These are phyloP conservation scores for Tuberolachnus salignus DNA, from an alignment of 2,888 invertebrate species.

Conservation along the genomic window DNA sequence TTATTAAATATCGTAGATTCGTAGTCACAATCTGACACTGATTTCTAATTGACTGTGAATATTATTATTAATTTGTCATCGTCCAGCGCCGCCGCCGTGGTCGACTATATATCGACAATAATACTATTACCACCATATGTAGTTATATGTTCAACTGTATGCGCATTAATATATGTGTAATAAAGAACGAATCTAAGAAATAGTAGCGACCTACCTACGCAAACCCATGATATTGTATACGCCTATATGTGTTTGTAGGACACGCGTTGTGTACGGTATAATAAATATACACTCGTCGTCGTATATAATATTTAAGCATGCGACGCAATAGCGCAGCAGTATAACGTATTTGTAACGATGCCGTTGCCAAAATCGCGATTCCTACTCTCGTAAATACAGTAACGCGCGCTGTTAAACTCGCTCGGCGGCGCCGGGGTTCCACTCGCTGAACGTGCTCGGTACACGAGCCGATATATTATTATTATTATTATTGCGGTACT, in stretches of 20 bases:
- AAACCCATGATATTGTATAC: background rate
- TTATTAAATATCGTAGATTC: too few relatives aligned
- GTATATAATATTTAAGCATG: background rate
- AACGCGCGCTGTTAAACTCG: slow-evolving; percentile 4
- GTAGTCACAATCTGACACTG: slow-evolving; percentile 9
- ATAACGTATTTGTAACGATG: background rate
- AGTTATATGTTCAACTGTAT: too few relatives aligned
- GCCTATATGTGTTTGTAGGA: background rate
- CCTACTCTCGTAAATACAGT: background rate
- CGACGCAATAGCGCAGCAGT: background rate
- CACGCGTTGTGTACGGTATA: background rate
- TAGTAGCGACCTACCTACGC: background rate
- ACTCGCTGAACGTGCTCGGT: slow-evolving; percentile 44
- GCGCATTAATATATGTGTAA: background rate
- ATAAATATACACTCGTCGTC: background rate
- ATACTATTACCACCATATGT: too few relatives aligned
- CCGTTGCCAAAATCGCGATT: slow-evolving; percentile 3
- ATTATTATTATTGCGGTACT: slow-evolving; percentile 53
- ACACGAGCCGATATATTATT: slow-evolving; percentile 37
- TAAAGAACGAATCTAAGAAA: background rate
- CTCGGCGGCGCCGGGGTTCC: slow-evolving; percentile 35
- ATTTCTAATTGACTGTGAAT: slow-evolving; percentile 48
- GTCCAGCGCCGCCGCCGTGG: background rate
- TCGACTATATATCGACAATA: too few relatives aligned
- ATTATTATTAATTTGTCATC: background rate